Conservation (phyloP, 1,140 invertebrate species). For the Nylanderia fulva region DNA sequence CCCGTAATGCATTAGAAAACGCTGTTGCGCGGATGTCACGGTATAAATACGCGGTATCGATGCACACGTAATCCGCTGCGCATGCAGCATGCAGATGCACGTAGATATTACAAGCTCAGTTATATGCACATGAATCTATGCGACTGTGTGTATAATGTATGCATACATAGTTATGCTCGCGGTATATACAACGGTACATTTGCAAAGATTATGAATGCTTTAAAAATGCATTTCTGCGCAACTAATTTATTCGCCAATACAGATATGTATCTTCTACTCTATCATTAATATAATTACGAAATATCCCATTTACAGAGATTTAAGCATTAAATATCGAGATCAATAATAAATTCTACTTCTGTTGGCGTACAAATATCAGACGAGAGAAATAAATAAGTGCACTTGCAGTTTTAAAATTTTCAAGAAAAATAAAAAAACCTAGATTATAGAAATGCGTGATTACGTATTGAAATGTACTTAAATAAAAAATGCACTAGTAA, state of each 20-base stretch:
- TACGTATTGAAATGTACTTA: background rate
- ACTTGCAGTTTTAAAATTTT: background rate
- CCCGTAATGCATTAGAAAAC: slow-evolving; percentile 56
- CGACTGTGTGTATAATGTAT: background rate
- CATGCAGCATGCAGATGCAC: slow-evolving; percentile 17
- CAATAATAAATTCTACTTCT: background rate
- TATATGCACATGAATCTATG: background rate
- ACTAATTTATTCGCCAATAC: slow-evolving; percentile 5
- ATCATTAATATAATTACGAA: slow-evolving; percentile 13
- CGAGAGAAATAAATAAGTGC: background rate
- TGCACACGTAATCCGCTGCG: slow-evolving; percentile 27
- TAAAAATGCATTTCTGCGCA: slow-evolving; percentile 29
- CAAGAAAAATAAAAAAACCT: background rate
- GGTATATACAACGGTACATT: slow-evolving; percentile 16
- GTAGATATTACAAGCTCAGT: slow-evolving; percentile 15
- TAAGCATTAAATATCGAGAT: background rate
- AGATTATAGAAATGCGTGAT: background rate
- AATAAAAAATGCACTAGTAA: background rate
- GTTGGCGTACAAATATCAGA: background rate
- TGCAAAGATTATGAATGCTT: slow-evolving; percentile 40
- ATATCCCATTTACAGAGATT: background rate
- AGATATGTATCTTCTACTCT: slow-evolving; percentile 19
- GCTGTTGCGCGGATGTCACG: slow-evolving; percentile 22
- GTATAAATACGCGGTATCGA: slow-evolving; percentile 54
- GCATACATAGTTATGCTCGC: too few relatives aligned